A percentile compares a stretch with the other conserved stretches of the same genome.
These are phyloP conservation scores for Contarinia nasturtii DNA, from an alignment of 1,140 invertebrate species.

Conservation along the genomic window DNA sequence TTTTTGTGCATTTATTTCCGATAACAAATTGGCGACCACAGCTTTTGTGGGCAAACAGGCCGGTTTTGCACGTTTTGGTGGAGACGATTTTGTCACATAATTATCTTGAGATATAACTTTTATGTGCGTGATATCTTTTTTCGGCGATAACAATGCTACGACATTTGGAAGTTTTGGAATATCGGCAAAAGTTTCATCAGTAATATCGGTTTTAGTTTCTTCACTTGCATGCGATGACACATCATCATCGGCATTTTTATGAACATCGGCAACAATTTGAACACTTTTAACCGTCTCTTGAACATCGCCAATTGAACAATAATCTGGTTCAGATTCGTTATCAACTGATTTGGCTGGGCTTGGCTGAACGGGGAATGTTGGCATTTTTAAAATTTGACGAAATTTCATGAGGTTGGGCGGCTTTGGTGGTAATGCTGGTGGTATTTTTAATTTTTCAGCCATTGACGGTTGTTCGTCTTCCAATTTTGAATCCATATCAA, in stretches of 20 bases:
- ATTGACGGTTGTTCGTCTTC: not conserved
- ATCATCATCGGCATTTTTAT: conserved; percentile 15
- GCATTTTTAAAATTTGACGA: conserved; percentile 11
- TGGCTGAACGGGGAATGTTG: conserved; percentile 3
- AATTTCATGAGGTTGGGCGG: conserved; percentile 30
- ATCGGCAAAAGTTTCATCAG: conserved; percentile 24
- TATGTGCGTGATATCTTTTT: conserved; percentile 12
- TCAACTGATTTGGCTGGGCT: not conserved
- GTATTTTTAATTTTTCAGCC: conserved; percentile 10
- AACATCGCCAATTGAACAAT: conserved; percentile 31
- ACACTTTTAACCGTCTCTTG: conserved; percentile 16
- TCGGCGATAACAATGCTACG: conserved; percentile 29
- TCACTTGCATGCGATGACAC: conserved; percentile 2
- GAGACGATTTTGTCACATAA: conserved; percentile 17
- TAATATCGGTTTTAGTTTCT: conserved; percentile 6
- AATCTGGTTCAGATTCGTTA: conserved; percentile 26
- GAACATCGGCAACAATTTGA: conserved; percentile 18
- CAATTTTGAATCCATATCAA: conserved; percentile 24
- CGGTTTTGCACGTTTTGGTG: conserved; percentile 6
- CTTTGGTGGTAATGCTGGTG: conserved; percentile 40
- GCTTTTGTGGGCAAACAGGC: not conserved
- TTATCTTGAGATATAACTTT: conserved; percentile 19
- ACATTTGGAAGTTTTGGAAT: conserved; percentile 33
- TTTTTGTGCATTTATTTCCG: conserved; percentile 1
- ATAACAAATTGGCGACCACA: not conserved